Evolutionary conservation across 2,888 invertebrate genomes (phyloP).

Genomic region (Lagria hirta): DNA sequence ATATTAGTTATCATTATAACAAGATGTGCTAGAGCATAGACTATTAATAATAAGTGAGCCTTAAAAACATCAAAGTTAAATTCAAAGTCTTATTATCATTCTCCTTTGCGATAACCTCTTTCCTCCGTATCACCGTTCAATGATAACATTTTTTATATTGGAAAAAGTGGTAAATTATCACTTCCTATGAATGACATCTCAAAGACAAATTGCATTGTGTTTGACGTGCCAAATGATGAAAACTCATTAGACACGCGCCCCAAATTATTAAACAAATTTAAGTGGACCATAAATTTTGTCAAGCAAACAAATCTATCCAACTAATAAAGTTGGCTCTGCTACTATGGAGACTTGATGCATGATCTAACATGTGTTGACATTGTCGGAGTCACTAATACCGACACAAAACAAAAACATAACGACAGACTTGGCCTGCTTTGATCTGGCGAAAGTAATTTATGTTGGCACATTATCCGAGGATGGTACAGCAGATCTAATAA

Average conservation of each 20-base stretch:
- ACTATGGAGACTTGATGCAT: slow-evolving; percentile 37
- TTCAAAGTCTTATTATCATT: slow-evolving; percentile 17
- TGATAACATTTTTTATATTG: slow-evolving; percentile 17
- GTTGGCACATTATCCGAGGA: slow-evolving; percentile 33
- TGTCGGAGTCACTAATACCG: slow-evolving; percentile 39
- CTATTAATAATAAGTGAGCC: slow-evolving; percentile 45
- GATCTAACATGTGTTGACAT: slow-evolving; percentile 47
- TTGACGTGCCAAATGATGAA: slow-evolving; percentile 33
- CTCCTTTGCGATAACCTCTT: slow-evolving; percentile 19
- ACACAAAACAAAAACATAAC: slow-evolving; percentile 34
- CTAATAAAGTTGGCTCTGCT: slow-evolving; percentile 42
- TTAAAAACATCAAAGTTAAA: slow-evolving; percentile 34
- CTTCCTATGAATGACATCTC: slow-evolving; percentile 4
- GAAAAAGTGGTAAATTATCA: too few species aligned
- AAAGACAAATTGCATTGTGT: slow-evolving; percentile 13
- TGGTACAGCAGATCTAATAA: too few species aligned
- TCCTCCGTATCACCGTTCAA: slow-evolving; percentile 11
- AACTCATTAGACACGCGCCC: slow-evolving; percentile 38
- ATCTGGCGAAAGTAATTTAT: slow-evolving; percentile 42
- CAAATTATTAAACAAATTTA: slow-evolving; percentile 31
- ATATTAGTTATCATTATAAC: slow-evolving; percentile 8
- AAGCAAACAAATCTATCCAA: slow-evolving; percentile 47
- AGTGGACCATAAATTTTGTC: slow-evolving; percentile 49
- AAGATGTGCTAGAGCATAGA: slow-evolving; percentile 32
- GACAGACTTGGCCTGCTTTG: slow-evolving; percentile 37